These are phyloP conservation scores for Dione vanillae DNA, from an alignment of 2,888 invertebrate genomes.

Conservation along the genomic window DNA sequence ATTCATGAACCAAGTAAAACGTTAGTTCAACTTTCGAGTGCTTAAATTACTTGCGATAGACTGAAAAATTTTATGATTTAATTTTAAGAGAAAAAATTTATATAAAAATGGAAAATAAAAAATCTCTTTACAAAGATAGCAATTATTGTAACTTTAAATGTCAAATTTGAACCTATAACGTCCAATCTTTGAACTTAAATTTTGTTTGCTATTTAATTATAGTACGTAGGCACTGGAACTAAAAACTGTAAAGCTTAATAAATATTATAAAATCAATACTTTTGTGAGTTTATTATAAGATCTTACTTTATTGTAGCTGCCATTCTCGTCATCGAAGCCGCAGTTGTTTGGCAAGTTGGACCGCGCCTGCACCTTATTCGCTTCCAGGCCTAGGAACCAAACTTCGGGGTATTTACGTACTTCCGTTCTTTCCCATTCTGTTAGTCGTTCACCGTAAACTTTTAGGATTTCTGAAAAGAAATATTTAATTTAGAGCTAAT, in stretches of 20 bases:
- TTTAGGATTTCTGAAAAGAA: constrained; percentile 89
- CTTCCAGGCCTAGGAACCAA: constrained; percentile 95
- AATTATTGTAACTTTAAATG: too few species aligned
- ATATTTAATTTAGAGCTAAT: constrained; percentile 10
- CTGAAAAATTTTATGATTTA: not conserved
- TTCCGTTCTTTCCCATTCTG: constrained; percentile 95
- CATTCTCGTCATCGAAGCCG: constrained; percentile 96
- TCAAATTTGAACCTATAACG: too few species aligned
- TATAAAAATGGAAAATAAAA: not conserved
- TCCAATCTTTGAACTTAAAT: too few species aligned
- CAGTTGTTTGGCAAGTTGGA: constrained; percentile 92
- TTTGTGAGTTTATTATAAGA: not conserved
- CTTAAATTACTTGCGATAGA: not conserved
- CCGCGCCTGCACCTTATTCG: constrained; percentile 93
- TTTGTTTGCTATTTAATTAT: too few species aligned
- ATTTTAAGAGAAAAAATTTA: not conserved
- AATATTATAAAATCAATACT: too few species aligned
- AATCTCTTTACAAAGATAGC: too few species aligned
- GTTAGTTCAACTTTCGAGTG: constrained; percentile 5
- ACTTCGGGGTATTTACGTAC: constrained; percentile 96
- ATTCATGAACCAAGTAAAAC: constrained; percentile 10
- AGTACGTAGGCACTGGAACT: too few species aligned
- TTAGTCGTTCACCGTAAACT: constrained; percentile 92
- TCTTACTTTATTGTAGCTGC: constrained; percentile 96
- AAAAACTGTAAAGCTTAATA: too few species aligned